These are phyloP conservation scores for Phenganax subtilis DNA, from an alignment of 92 coral and sea anemone species.

Conservation along the genomic window DNA sequence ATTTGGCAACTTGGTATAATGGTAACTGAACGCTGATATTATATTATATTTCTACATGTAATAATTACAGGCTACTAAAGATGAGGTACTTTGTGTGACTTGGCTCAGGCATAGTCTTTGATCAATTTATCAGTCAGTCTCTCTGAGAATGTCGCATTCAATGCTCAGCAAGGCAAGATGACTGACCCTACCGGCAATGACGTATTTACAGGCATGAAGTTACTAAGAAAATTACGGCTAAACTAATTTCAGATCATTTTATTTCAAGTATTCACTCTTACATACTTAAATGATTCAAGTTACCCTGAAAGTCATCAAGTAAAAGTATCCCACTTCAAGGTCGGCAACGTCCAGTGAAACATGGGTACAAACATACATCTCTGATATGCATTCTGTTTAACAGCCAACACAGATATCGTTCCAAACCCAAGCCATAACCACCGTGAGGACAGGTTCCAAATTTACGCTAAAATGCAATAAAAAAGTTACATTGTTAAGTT, in stretches of 20 bases:
- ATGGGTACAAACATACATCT: constrained; percentile 89
- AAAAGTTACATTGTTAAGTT: neutral
- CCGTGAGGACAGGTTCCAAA: constrained; percentile 97
- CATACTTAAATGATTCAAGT: neutral
- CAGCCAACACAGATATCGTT: constrained; percentile 86
- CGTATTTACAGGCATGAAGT: too few relatives aligned
- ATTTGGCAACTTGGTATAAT: too few relatives aligned
- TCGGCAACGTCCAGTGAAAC: constrained; percentile 86
- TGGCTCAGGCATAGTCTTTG: too few relatives aligned
- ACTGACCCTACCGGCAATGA: too few relatives aligned
- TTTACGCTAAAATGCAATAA: constrained; percentile 63
- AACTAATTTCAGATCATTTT: neutral
- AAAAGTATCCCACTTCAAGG: constrained; percentile 48
- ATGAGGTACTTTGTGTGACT: too few relatives aligned
- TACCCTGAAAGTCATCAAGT: neutral
- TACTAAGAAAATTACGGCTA: neutral
- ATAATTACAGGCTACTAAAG: too few relatives aligned
- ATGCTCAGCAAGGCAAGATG: too few relatives aligned
- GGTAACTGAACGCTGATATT: too few relatives aligned
- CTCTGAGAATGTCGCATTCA: too few relatives aligned
- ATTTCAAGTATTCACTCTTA: neutral
- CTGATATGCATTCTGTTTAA: constrained; percentile 93
- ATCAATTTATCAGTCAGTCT: too few relatives aligned
- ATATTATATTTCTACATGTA: too few relatives aligned
- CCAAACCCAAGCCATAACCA: constrained; percentile 97